Evolutionary conservation across 1,140 invertebrate species (phyloP).

Genomic region (Drosophila quadrilineata): DNA sequence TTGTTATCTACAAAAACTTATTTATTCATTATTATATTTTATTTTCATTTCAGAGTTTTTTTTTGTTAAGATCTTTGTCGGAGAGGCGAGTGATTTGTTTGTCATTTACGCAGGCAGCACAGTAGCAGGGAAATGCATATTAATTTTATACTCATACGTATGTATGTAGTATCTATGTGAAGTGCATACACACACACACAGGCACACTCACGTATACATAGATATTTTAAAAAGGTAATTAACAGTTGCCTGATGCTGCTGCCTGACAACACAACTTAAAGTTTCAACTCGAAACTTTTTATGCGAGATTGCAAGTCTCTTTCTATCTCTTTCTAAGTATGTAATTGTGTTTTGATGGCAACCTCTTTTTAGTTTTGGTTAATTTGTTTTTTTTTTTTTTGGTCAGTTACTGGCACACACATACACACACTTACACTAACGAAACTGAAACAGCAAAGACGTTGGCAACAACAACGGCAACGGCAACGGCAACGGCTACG

Average conservation of each 20-base stretch:
- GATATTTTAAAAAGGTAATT: no score
- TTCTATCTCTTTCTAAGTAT: constrained; percentile 8
- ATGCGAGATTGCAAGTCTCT: constrained; percentile 21
- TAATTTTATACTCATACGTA: no score
- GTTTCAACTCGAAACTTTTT: constrained; percentile 31
- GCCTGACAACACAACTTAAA: not conserved
- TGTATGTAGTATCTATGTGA: not conserved
- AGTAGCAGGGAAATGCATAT: constrained; percentile 19
- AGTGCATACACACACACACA: constrained; percentile 8
- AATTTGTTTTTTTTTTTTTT: constrained; percentile 23
- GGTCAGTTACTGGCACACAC: constrained; percentile 34
- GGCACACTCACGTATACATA: not conserved
- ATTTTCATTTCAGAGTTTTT: constrained; percentile 45
- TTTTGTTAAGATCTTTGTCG: constrained; percentile 31
- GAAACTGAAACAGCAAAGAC: constrained; percentile 26
- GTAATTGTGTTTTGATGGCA: constrained; percentile 54
- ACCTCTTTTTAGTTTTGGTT: constrained; percentile 41
- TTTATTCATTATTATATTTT: constrained; percentile 46
- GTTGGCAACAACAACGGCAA: constrained; percentile 47
- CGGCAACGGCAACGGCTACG: no score
- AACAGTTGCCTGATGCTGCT: no score
- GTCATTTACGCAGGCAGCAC: constrained; percentile 20
- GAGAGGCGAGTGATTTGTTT: constrained; percentile 23
- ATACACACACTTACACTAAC: constrained; percentile 40
- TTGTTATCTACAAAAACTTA: constrained; percentile 58